A percentile compares a stretch with the other conserved stretches of the same genome.
Evolutionary conservation across 2,888 invertebrate species (phyloP).

Genomic region (Cotesia congregata): DNA sequence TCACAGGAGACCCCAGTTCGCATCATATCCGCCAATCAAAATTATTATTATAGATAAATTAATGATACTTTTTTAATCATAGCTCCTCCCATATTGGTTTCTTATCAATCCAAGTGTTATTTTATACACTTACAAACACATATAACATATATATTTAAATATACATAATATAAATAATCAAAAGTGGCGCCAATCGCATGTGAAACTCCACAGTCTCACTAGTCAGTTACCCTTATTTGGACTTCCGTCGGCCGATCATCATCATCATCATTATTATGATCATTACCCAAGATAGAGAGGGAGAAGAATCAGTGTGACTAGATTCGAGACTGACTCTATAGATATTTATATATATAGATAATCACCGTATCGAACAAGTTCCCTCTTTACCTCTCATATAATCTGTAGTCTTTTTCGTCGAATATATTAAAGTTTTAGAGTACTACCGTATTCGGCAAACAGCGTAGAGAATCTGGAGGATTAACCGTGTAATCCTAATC

Average conservation of each 20-base stretch:
- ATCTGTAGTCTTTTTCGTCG: conserved; percentile 23
- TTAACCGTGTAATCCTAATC: conserved; percentile 45
- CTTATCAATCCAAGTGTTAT: conserved; percentile 11
- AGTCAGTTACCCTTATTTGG: conserved; percentile 37
- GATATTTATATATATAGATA: conserved; percentile 6
- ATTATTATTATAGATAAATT: background rate
- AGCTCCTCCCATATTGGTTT: conserved; percentile 39
- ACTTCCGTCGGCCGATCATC: conserved; percentile 35
- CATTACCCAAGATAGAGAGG: conserved; percentile 12
- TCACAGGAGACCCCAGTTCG: conserved; percentile 17
- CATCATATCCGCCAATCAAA: conserved; percentile 33
- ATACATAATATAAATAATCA: background rate
- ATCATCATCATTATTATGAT: conserved; percentile 33
- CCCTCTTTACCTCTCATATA: conserved; percentile 29
- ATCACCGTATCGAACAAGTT: conserved; percentile 32
- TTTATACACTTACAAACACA: background rate
- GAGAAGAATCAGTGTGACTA: conserved; percentile 27
- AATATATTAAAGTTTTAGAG: conserved; percentile 48
- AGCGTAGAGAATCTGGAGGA: conserved; percentile 44
- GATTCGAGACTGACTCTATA: conserved; percentile 14
- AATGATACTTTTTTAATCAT: conserved; percentile 31
- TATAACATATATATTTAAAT: background rate
- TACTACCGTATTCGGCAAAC: conserved; percentile 60
- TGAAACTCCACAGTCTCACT: conserved; percentile 10
- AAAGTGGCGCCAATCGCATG: conserved; percentile 27